Evolutionary conservation across 2,888 invertebrate genomes (phyloP), one percentile per base, ranked within the genome.

Genomic region (Microctonus aethiopoides): DNA sequence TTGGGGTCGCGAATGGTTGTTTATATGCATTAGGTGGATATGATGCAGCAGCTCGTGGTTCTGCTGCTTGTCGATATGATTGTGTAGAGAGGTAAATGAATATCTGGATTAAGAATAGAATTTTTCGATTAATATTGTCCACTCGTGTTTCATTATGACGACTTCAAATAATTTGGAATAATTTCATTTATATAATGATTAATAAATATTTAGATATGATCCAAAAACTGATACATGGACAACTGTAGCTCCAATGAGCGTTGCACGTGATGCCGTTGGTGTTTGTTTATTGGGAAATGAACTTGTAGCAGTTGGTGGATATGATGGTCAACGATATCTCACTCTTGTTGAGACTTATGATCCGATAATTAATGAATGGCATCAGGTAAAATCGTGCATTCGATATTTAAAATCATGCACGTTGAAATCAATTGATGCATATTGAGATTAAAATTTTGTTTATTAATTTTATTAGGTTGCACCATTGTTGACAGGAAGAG

Each of bases 21-120:
- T 89, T 98, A 63, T 98, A 97, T 87, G 97, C 96, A 1, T 88
- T 97, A 74, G 97, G 98, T 32, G 97, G 98, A 0, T 96, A 97
- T 87, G 97, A 97, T 87, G 95, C 96, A 10, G 96, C 97, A 0
- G 94, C 95, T 26, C 94, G 93, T 80, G 94, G 94, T 87, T 94
- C 94, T 0, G 91, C 92, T 68, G 94, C 95, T 3, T 91, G 91
- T 68, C 90, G 96, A 79, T 94, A 96, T 76, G 94, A 95, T 78
- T 96, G 96, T 81, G 95, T 97, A 13, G 97, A 97, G 88, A 91
- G 96, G 86, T 96, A 92, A 83, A 91, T 92, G 52, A 13, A 32
- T 29, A 16, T 26, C 22, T 24, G 1, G 86, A 91, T 92, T 24
- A 88, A 34, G n/a, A n/a, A n/a, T n/a, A n/a, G n/a, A n/a, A n/a